phyloP scores from a whole-genome alignment of 2,797 vertebrate genomes.

The Paramormyrops hopkinsi region DNA sequence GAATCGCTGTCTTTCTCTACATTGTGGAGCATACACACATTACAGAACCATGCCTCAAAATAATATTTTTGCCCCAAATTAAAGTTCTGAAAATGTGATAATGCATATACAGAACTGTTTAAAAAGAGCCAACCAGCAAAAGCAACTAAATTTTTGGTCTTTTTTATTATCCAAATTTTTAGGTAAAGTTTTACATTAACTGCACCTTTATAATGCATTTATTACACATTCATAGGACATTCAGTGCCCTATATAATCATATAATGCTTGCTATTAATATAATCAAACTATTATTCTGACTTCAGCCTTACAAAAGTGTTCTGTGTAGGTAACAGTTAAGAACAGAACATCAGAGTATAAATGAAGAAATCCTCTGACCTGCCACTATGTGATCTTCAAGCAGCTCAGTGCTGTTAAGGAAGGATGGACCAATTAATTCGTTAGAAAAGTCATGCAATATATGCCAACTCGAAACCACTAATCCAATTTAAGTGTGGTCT shows the following conservation, averaged over 20 bases:
- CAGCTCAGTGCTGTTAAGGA: not conserved
- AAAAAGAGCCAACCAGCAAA: not conserved
- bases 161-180: not conserved
- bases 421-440: not conserved
- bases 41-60: not conserved
- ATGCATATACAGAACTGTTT: not conserved
- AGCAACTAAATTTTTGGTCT: not conserved
- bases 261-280: not conserved
- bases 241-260: not conserved
- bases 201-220: not conserved
- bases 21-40: not conserved
- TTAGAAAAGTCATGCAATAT: not conserved
- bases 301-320: not conserved
- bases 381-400: not conserved
- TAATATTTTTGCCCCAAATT: not conserved
- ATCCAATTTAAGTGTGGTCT: not conserved
- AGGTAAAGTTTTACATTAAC: not conserved
- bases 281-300: not conserved
- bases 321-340: not conserved
- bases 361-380: not conserved
- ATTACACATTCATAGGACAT: not conserved
- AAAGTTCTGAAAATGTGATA: not conserved
- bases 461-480: conserved; percentile 1
- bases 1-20: not conserved
- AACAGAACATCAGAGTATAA: not conserved